Percentiles rank a stretch among this genome's conserved stretches.
Evolutionary conservation across 2,113 vertebrate species (phyloP).

Genomic region (Carassius carassius): DNA sequence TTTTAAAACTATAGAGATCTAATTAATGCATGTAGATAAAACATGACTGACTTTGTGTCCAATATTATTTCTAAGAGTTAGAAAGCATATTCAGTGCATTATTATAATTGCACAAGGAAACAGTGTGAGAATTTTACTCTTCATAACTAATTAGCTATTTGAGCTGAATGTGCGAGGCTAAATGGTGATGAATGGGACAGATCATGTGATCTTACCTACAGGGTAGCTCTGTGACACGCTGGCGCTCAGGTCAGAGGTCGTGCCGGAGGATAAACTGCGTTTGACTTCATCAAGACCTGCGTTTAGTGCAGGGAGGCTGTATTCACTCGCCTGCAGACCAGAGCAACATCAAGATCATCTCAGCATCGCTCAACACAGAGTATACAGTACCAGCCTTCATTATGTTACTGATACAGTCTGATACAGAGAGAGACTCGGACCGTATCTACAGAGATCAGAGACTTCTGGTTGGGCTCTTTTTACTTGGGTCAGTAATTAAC

Average conservation of each 20-base stretch:
- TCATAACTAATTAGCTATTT: background rate
- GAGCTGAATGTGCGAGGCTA: background rate
- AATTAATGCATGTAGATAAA: background rate
- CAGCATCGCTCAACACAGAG: constrained; percentile 57
- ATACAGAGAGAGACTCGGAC: background rate
- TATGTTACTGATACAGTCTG: too few relatives aligned
- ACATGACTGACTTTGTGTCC: background rate
- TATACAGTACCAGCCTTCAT: background rate
- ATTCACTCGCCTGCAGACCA: constrained; percentile 90
- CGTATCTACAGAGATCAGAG: background rate
- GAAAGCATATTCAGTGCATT: background rate
- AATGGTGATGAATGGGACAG: constrained; percentile 47
- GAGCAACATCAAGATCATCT: constrained; percentile 53
- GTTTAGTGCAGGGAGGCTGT: constrained; percentile 95
- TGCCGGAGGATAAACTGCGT: constrained; percentile 93
- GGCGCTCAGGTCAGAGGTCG: constrained; percentile 94
- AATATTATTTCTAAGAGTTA: background rate
- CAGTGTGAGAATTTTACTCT: background rate
- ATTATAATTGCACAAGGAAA: background rate
- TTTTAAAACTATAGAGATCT: background rate
- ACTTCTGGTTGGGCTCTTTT: background rate
- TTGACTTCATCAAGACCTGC: constrained; percentile 98
- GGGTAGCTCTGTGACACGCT: constrained; percentile 98
- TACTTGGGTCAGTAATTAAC: too few relatives aligned
- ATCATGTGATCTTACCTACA: constrained; percentile 94